Conservation (phyloP, 23 tunicate species). For the Clavelina lepadiformis region DNA sequence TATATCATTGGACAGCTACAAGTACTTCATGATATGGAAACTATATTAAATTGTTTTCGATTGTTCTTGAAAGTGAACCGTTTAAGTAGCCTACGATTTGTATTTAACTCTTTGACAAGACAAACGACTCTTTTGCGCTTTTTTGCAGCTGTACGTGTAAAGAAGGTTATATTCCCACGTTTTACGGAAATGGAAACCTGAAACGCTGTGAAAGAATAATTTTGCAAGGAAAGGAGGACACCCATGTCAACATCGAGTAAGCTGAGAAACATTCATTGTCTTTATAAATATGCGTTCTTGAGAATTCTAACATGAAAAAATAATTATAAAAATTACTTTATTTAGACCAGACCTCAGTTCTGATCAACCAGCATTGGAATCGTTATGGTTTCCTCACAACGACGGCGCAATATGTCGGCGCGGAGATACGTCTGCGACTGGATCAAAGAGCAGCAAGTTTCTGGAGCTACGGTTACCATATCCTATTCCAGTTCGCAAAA, state of each 20-base stretch:
- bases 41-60: not conserved
- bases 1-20: conserved; percentile 6
- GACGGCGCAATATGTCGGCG: not conserved
- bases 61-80: not conserved
- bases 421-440: not conserved
- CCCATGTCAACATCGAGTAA: too few species aligned
- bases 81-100: not conserved
- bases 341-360: too few species aligned
- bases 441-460: too few species aligned
- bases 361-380: not conserved
- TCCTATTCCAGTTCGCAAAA: conserved; percentile 7
- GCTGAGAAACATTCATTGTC: too few species aligned
- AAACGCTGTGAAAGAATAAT: conserved; percentile 18
- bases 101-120: not conserved
- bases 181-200: conserved; percentile 17
- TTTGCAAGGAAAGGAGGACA: not conserved
- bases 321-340: too few species aligned
- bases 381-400: not conserved
- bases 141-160: conserved; percentile 54
- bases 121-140: not conserved
- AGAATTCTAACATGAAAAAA: too few species aligned
- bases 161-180: conserved; percentile 22
- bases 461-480: conserved; percentile 2
- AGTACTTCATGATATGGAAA: conserved; percentile 5
- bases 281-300: too few species aligned